phyloP scores from a whole-genome alignment of 2,888 invertebrate species.

The Ophioninae sp. region DNA sequence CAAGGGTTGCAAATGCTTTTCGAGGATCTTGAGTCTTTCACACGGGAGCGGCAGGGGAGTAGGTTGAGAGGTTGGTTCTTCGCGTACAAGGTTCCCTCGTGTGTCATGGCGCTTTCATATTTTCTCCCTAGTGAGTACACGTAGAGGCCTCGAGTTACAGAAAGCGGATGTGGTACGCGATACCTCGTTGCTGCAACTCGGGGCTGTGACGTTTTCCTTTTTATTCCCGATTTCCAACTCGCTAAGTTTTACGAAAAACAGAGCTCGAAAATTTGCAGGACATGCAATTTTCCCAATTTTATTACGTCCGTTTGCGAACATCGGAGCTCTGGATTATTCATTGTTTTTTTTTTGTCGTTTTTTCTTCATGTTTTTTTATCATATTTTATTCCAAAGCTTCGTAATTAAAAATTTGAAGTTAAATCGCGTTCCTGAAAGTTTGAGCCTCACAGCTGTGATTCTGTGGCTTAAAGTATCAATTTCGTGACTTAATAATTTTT shows the following conservation, averaged over 20 bases:
- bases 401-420: no score
- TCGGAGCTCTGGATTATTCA: not conserved
- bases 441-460: no score
- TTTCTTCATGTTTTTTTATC: no score
- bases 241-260: not conserved
- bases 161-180: constrained; percentile 30
- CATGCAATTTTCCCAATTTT: not conserved
- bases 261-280: constrained; percentile 10
- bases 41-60: constrained; percentile 15
- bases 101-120: constrained; percentile 28
- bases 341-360: no score
- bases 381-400: no score
- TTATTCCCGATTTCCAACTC: constrained; percentile 13
- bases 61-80: constrained; percentile 10
- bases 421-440: no score
- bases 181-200: constrained; percentile 32
- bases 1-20: constrained; percentile 49
- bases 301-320: not conserved
- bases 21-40: constrained; percentile 44
- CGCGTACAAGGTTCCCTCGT: constrained; percentile 14
- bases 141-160: constrained; percentile 32
- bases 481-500: no score
- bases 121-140: constrained; percentile 27
- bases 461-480: no score
- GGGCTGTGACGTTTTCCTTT: constrained; percentile 5